These are phyloP conservation scores for Zophobas atratus DNA, from an alignment of 1,140 invertebrate species.

Conservation along the genomic window DNA sequence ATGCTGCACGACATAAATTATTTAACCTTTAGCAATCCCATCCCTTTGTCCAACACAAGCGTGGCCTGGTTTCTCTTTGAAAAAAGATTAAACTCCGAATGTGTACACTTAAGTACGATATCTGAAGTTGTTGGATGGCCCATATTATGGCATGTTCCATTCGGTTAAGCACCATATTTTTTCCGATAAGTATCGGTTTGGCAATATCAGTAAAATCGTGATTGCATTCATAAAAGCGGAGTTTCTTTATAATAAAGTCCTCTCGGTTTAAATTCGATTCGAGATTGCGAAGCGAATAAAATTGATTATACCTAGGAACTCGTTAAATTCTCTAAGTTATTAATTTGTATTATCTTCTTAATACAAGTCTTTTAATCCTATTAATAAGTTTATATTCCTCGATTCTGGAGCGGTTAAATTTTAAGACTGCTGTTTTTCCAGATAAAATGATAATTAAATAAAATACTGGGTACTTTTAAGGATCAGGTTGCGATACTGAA, in stretches of 20 bases:
- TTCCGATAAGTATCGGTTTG: not conserved
- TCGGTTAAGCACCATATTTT: not conserved
- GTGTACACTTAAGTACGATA: not conserved
- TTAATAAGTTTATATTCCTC: conserved; percentile 29
- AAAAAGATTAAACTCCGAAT: conserved; percentile 14
- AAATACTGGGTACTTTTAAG: not conserved
- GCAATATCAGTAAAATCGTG: conserved; percentile 14
- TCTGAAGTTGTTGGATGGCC: not conserved
- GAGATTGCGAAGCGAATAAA: not conserved
- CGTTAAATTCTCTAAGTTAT: conserved; percentile 15
- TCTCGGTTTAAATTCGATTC: conserved; percentile 7
- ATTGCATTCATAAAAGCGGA: not conserved
- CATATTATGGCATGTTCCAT: not conserved
- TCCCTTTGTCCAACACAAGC: not conserved
- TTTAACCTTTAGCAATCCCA: not conserved
- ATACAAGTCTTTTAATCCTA: conserved; percentile 16
- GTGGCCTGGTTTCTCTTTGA: conserved; percentile 1
- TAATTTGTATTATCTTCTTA: conserved; percentile 26
- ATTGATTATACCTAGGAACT: conserved; percentile 12
- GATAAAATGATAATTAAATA: conserved; percentile 22
- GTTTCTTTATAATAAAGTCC: not conserved
- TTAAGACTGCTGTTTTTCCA: conserved; percentile 16
- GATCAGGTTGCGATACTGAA: conserved; percentile 20
- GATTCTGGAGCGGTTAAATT: conserved; percentile 9
- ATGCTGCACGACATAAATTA: conserved; percentile 21